phyloP scores from a whole-genome alignment of 2,113 vertebrate species.

The Desmodus rotundus region DNA sequence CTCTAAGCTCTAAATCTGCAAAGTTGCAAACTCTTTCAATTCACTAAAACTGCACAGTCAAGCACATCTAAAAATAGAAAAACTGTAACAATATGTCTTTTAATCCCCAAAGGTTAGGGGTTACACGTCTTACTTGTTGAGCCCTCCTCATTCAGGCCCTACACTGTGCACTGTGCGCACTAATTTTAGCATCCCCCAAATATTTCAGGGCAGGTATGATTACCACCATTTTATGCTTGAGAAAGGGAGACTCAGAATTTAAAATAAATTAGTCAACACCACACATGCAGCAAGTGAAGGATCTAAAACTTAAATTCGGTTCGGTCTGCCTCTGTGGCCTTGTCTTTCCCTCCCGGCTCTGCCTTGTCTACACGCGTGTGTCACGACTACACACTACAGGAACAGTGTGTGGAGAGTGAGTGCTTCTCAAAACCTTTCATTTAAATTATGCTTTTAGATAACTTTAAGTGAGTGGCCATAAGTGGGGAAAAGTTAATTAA shows the following conservation, averaged over 20 bases:
- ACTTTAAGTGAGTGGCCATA: constrained; percentile 2
- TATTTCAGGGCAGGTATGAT: background rate
- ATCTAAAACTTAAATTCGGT: background rate
- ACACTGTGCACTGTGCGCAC: fast-evolving
- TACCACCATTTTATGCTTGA: background rate
- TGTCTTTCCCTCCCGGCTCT: background rate
- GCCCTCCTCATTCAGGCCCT: background rate
- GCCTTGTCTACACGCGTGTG: background rate
- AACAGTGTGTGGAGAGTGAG: background rate
- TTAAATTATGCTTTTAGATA: constrained; percentile 28
- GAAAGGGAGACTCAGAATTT: background rate
- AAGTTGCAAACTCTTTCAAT: background rate
- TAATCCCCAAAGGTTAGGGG: background rate
- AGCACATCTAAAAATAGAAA: background rate
- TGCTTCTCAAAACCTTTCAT: background rate
- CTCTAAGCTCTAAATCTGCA: background rate
- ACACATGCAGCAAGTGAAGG: background rate
- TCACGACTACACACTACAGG: background rate
- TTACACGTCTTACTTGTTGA: background rate
- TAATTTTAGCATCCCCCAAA: background rate
- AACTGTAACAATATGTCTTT: background rate
- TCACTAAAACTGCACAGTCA: background rate
- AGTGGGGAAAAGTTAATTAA: background rate
- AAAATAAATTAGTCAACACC: background rate
- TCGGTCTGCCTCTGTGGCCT: background rate